Percentiles rank a stretch among this genome's conserved stretches.
Conservation (phyloP, 2,113 vertebrate genomes). For the Perognathus longimembris region DNA sequence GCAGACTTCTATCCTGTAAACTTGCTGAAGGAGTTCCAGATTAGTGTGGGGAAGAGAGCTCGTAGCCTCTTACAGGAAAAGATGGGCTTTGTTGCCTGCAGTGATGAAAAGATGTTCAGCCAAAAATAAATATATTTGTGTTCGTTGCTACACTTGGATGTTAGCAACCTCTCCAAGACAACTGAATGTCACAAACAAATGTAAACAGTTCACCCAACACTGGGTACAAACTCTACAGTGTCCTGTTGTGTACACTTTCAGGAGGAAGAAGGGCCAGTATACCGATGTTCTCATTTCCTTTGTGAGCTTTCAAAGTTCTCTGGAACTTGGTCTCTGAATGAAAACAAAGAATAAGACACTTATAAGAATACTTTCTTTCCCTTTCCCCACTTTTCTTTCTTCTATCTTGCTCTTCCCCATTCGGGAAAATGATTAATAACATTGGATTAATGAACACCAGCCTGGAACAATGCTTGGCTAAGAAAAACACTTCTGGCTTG, state of each 20-base stretch:
- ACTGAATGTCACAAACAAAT: background rate
- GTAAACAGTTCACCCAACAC: background rate
- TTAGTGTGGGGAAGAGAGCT: background rate
- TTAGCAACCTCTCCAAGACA: background rate
- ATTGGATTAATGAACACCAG: background rate
- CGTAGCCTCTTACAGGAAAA: background rate
- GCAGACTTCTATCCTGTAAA: background rate
- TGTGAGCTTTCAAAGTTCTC: slow-evolving; percentile 38
- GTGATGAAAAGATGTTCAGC: slow-evolving; percentile 4
- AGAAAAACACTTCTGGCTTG: background rate
- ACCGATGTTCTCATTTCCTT: background rate
- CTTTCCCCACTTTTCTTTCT: background rate
- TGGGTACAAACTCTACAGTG: background rate
- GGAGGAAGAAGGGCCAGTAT: background rate
- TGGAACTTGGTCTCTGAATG: background rate
- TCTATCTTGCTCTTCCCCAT: too few species aligned
- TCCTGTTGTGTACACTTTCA: background rate
- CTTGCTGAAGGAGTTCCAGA: background rate
- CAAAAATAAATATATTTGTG: background rate
- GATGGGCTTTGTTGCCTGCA: background rate
- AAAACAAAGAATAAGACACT: background rate
- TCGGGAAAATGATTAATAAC: background rate
- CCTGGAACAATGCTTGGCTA: background rate
- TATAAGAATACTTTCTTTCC: background rate
- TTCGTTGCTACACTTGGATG: background rate